These are phyloP conservation scores for Chaetura pelagica DNA, from an alignment of 2,113 vertebrate genomes.

Conservation along the genomic window DNA sequence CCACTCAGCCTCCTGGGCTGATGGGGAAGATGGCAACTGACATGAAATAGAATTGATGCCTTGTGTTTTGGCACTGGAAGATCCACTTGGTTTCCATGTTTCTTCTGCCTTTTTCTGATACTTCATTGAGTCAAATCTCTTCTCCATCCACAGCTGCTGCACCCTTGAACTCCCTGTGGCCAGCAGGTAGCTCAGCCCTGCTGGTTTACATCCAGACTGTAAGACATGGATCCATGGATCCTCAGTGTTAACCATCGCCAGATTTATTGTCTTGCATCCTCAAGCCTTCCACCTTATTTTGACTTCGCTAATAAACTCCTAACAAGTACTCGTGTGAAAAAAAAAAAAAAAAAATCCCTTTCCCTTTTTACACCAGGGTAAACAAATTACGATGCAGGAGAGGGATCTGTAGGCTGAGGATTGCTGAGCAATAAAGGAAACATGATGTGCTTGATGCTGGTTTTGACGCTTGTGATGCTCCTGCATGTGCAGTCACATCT, in stretches of 20 bases:
- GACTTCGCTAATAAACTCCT: slow-evolving; percentile 36
- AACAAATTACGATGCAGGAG: background rate
- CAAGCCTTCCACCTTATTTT: slow-evolving; percentile 14
- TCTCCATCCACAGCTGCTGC: background rate
- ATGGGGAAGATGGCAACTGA: background rate
- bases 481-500: slow-evolving; percentile 57
- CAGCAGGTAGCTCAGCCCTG: background rate
- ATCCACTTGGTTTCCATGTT: background rate
- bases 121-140: background rate
- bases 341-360: slow-evolving; percentile 5
- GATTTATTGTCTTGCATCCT: slow-evolving; percentile 58
- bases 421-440: slow-evolving; percentile 61
- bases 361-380: slow-evolving; percentile 73
- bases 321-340: background rate
- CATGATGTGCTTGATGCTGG: slow-evolving; percentile 14
- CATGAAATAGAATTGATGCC: background rate
- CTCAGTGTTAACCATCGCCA: background rate
- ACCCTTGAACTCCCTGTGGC: background rate
- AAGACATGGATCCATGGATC: background rate
- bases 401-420: slow-evolving; percentile 24
- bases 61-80: background rate
- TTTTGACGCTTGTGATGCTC: slow-evolving; percentile 13
- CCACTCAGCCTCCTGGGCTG: background rate
- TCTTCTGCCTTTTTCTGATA: background rate
- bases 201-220: background rate